Conservation (phyloP, 23 tunicate species). For the Oikopleura dioica region DNA sequence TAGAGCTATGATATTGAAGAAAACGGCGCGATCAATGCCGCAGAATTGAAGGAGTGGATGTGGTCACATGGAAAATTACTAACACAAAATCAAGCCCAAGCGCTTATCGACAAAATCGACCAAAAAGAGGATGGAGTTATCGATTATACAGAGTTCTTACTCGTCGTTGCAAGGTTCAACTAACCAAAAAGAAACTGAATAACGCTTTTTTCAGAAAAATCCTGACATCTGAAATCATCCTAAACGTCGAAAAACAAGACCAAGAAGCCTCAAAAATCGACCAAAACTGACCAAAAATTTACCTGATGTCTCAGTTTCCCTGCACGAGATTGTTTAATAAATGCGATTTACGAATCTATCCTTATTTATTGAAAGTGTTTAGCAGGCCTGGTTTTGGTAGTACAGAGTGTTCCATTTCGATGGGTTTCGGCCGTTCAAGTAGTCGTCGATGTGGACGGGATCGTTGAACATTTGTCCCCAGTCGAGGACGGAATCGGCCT, state of each 20-base stretch:
- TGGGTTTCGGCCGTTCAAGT: constrained; percentile 20
- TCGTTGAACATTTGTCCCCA: constrained; percentile 66
- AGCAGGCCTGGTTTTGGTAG: constrained; percentile 45
- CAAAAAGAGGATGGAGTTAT: not conserved
- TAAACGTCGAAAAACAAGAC: no score
- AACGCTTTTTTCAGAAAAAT: no score
- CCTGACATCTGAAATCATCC: no score
- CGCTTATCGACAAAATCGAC: not conserved
- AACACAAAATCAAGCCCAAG: not conserved
- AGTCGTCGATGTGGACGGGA: constrained; percentile 81
- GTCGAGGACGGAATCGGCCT: constrained; percentile 14
- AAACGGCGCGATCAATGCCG: not conserved
- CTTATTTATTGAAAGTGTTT: no score
- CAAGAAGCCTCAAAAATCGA: no score
- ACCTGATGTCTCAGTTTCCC: no score
- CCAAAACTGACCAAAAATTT: no score
- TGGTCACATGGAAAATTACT: not conserved
- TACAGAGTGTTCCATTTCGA: constrained; percentile 30
- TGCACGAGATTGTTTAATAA: no score
- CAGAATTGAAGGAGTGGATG: not conserved
- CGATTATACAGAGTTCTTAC: not conserved
- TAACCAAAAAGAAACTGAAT: no score
- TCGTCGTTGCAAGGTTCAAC: not conserved
- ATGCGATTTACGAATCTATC: no score
- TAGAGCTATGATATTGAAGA: not conserved